Conservation (phyloP, 2,888 invertebrate genomes). For the Tiliacea aurago region DNA sequence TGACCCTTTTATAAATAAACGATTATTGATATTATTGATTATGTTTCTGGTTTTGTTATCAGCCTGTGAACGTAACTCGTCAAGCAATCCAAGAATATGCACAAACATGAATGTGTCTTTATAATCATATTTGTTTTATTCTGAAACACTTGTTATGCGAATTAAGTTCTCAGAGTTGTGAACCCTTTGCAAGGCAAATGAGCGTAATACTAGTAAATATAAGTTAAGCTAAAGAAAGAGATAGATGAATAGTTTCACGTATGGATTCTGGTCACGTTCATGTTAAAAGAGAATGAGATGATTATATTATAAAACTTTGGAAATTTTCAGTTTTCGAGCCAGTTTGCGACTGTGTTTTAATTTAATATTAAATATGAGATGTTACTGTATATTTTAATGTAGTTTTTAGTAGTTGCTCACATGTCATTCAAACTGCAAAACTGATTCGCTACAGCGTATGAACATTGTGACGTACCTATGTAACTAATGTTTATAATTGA, state of each 20-base stretch:
- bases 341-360: constrained; percentile 7
- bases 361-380: constrained; percentile 3
- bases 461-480: not conserved
- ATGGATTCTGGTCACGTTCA: constrained; percentile 48
- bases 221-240: constrained; percentile 38
- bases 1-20: too few species aligned
- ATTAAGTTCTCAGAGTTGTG: constrained; percentile 16
- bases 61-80: not conserved
- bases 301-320: constrained; percentile 43
- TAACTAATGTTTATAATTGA: not conserved
- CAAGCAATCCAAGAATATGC: not conserved
- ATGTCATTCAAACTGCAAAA: not conserved
- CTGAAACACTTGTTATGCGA: not conserved
- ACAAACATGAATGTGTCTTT: not conserved
- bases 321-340: constrained; percentile 19
- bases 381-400: not conserved
- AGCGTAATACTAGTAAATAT: constrained; percentile 37
- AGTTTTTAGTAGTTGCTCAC: not conserved
- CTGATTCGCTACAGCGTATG: not conserved
- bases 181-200: constrained; percentile 31
- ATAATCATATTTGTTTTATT: not conserved
- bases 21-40: too few species aligned
- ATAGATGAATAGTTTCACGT: constrained; percentile 32
- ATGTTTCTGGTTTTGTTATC: not conserved
- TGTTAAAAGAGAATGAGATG: constrained; percentile 37